Evolutionary conservation across 2,888 invertebrate species (phyloP), one percentile per base, ranked within the genome.

Genomic region (Dasypogon diadema): DNA sequence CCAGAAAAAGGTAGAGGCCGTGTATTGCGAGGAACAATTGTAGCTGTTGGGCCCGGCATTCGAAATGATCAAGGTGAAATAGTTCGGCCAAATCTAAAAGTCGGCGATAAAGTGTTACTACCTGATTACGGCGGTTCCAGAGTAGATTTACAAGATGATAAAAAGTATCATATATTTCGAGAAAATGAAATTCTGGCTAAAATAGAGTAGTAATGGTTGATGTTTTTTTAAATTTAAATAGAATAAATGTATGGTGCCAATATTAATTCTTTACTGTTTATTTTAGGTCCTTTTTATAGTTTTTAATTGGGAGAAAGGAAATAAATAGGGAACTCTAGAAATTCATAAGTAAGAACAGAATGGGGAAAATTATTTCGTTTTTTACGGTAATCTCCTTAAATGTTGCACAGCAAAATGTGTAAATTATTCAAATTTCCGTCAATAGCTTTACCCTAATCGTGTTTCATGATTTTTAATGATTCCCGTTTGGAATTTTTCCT

Each of bases 121-220:
- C 70, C 70, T 2, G 70, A 70, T n/a, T 70, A 70, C 10, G 70
- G 70, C 5, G 70, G 70, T 0, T 22, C 30, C 8, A 70, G 21
- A 30, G 54, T 70, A 2, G 54, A 70, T 3, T 6, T 70, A 21
- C 34, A 70, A 2, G 54, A 54, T 21, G 21, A 70, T 2, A 70
- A 70, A 18, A 34, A 18, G 12, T 70, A 70, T 16, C 65, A 48
- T 14, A 5, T 70, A 30, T 70, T 54, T 34, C 26, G 54, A 10
- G 70, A 70, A n/a, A n/a, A 14, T 10, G 70, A 70, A 1, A 70
- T 70, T 54, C 18, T 70, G n/a, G 70, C 70, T 4, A 54, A 54
- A 54, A 22, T 70, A 54, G 54, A 54, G 21, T 54, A 21, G 12
- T 12, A 12, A 30, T 30, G n/a, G n/a, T n/a, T n/a, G n/a, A n/a